These are phyloP conservation scores for Dolichomitus sp. DNA, from an alignment of 2,888 invertebrate species.

Conservation along the genomic window DNA sequence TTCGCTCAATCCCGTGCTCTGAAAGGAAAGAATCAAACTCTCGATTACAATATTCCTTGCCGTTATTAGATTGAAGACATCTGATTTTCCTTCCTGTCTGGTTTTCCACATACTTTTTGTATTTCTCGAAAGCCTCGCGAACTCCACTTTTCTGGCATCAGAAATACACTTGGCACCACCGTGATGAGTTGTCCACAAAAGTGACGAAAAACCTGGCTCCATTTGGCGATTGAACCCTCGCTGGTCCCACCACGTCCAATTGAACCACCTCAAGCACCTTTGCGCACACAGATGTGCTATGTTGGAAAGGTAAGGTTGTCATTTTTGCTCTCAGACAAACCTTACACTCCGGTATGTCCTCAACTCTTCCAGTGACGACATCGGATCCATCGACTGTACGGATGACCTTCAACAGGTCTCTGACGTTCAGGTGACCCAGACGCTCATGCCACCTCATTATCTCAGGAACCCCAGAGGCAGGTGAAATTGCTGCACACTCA, in stretches of 20 bases:
- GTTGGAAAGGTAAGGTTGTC: constrained; percentile 25
- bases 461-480: background rate
- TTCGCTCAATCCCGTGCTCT: constrained; percentile 66
- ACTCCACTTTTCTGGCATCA: constrained; percentile 58
- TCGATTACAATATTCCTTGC: constrained; percentile 38
- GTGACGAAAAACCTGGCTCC: constrained; percentile 34
- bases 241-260: constrained; percentile 44
- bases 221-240: constrained; percentile 14
- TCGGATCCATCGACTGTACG: background rate
- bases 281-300: background rate
- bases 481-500: constrained; percentile 4
- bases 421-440: constrained; percentile 45
- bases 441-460: constrained; percentile 41
- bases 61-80: too few species aligned
- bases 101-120: constrained; percentile 49
- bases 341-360: too few species aligned
- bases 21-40: constrained; percentile 32
- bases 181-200: constrained; percentile 32
- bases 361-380: too few species aligned
- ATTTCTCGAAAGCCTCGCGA: constrained; percentile 56
- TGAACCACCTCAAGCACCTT: constrained; percentile 21
- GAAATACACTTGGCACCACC: constrained; percentile 65
- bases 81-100: constrained; percentile 57
- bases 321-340: too few species aligned
- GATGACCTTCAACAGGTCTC: constrained; percentile 27